These are phyloP conservation scores for Boloria euphrosyne DNA, from an alignment of 2,888 invertebrate species.

Conservation along the genomic window DNA sequence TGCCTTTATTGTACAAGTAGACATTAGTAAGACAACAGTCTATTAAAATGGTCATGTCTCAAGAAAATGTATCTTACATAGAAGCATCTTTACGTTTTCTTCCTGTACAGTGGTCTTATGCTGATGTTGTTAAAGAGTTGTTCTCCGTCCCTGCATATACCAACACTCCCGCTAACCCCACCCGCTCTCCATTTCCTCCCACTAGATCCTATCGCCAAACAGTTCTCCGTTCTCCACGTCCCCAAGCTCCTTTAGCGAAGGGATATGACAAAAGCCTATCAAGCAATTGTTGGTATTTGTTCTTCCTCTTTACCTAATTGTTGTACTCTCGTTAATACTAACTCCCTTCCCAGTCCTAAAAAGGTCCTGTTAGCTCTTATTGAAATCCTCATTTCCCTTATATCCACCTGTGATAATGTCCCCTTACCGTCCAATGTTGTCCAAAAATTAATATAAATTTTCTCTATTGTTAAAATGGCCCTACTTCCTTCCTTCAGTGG, in stretches of 20 bases:
- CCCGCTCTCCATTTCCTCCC: not conserved
- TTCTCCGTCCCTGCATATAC: not conserved
- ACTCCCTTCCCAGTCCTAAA: too few relatives aligned
- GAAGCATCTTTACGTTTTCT: constrained; percentile 30
- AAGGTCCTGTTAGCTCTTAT: too few relatives aligned
- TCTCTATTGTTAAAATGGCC: too few relatives aligned
- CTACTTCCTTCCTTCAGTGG: too few relatives aligned
- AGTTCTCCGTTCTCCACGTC: constrained; percentile 9
- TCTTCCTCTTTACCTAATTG: too few relatives aligned
- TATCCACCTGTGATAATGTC: constrained; percentile 1
- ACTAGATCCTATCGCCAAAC: too few relatives aligned
- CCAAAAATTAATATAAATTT: too few relatives aligned
- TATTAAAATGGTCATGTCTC: too few relatives aligned
- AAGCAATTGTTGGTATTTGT: not conserved
- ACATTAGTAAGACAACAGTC: not conserved
- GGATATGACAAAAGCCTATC: constrained; percentile 12
- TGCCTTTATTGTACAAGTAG: constrained; percentile 29
- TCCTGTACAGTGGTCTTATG: constrained; percentile 6
- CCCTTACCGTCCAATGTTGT: too few relatives aligned
- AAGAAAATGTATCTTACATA: too few relatives aligned
- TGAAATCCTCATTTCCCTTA: too few relatives aligned
- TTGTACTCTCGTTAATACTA: too few relatives aligned
- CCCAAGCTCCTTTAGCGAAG: not conserved
- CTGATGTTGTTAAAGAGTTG: constrained; percentile 19
- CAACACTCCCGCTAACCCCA: not conserved